Percentiles rank a stretch among this genome's conserved stretches.
phyloP scores from a whole-genome alignment of 2,888 invertebrate genomes.

The Mesorhabditis sp. region DNA sequence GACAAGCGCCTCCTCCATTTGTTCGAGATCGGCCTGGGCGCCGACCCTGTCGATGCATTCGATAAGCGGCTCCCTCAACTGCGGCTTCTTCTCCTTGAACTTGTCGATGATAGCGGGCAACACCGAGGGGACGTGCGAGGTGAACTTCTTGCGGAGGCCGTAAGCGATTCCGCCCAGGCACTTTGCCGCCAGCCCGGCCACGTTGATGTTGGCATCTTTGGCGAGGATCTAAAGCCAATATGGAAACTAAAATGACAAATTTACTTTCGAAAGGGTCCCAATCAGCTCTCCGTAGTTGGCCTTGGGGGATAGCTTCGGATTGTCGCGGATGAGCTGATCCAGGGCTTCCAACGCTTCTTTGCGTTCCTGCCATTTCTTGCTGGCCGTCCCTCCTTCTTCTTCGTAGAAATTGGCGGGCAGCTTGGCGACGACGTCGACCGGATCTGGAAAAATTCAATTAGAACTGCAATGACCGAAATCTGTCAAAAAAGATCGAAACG shows the following conservation, averaged over 20 bases:
- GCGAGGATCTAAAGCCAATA: conserved; percentile 70
- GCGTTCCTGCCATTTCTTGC: conserved; percentile 91
- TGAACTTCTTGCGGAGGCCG: conserved; percentile 82
- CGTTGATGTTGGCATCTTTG: conserved; percentile 90
- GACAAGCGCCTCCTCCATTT: conserved; percentile 73
- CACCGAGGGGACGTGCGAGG: conserved; percentile 70
- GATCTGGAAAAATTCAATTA: conserved; percentile 63
- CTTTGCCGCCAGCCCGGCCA: conserved; percentile 81
- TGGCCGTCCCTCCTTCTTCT: conserved; percentile 10
- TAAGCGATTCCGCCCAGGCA: conserved; percentile 77
- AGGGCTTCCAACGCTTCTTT: conserved; percentile 69
- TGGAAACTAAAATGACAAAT: conserved; percentile 22
- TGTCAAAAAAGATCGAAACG: too few relatives aligned
- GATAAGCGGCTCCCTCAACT: conserved; percentile 78
- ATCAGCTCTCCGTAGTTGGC: conserved; percentile 90
- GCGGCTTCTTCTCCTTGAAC: conserved; percentile 92
- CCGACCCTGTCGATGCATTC: conserved; percentile 88
- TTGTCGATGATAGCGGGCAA: conserved; percentile 77
- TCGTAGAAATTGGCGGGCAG: conserved; percentile 85
- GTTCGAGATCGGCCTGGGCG: conserved; percentile 65
- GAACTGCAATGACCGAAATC: background rate
- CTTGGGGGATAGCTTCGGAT: conserved; percentile 76
- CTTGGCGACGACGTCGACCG: conserved; percentile 86
- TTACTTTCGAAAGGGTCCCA: conserved; percentile 79
- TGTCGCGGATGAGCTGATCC: conserved; percentile 64